These are phyloP conservation scores for Zaprionus ornatus DNA, from an alignment of 1,140 invertebrate genomes.

Conservation along the genomic window DNA sequence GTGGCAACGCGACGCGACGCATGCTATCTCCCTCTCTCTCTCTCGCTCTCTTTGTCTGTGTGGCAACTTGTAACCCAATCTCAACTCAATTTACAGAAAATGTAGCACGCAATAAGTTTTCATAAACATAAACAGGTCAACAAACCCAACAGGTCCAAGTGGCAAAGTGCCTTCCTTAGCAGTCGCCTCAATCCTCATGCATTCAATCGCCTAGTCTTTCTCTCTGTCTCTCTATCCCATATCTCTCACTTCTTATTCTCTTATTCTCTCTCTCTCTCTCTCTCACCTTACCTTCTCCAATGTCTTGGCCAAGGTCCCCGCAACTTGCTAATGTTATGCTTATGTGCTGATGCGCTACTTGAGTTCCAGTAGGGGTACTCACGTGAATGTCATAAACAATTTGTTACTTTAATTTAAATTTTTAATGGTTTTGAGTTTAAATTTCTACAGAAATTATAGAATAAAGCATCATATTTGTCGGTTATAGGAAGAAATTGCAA, in stretches of 20 bases:
- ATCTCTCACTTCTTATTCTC: no score
- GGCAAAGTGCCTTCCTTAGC: neutral
- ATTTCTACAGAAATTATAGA: neutral
- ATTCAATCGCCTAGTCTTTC: no score
- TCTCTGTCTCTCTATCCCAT: neutral
- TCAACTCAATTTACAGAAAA: conserved; percentile 37
- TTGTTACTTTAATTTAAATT: neutral
- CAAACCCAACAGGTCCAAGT: conserved; percentile 10
- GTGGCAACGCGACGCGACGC: conserved; percentile 8
- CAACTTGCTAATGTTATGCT: neutral
- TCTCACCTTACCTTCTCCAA: conserved; percentile 11
- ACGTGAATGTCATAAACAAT: neutral
- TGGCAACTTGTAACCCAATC: conserved; percentile 51
- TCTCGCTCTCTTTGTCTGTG: no score
- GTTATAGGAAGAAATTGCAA: neutral
- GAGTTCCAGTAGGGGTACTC: neutral
- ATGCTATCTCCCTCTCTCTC: neutral
- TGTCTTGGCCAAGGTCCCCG: conserved; percentile 62
- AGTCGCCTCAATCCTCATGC: neutral
- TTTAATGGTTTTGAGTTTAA: neutral
- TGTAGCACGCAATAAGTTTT: conserved; percentile 65
- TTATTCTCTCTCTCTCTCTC: neutral
- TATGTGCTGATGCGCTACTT: neutral
- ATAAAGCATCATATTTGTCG: neutral
- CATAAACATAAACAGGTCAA: conserved; percentile 65